These are phyloP conservation scores for Sipha flava DNA, from an alignment of 1,140 invertebrate species.

Conservation along the genomic window DNA sequence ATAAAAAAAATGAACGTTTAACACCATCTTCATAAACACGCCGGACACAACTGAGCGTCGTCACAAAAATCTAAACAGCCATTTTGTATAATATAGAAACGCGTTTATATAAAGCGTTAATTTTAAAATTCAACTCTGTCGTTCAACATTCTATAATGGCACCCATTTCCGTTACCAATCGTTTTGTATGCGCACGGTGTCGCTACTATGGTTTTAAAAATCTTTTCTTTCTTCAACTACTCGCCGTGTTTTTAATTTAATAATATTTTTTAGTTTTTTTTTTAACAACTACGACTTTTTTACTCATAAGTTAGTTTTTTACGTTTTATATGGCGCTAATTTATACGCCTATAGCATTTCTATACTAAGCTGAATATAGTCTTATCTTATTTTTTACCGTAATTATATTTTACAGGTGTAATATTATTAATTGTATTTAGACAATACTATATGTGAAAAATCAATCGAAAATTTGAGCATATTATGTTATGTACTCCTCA, in stretches of 20 bases:
- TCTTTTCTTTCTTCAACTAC: not conserved
- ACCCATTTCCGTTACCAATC: conserved; percentile 21
- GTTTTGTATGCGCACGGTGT: conserved; percentile 8
- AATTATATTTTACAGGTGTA: too few species aligned
- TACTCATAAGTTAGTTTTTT: too few species aligned
- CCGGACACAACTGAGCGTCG: not conserved
- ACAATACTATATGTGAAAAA: too few species aligned
- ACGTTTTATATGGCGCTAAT: too few species aligned
- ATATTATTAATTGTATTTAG: too few species aligned
- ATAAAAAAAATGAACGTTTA: not conserved
- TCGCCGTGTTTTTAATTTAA: not conserved
- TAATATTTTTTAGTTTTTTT: not conserved
- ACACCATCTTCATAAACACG: not conserved
- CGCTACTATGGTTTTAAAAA: not conserved
- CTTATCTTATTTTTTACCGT: too few species aligned
- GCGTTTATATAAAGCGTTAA: conserved; percentile 28
- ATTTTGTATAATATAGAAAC: not conserved
- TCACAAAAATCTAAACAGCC: not conserved
- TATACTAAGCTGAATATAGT: too few species aligned
- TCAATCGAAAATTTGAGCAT: too few species aligned
- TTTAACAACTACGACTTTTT: not conserved
- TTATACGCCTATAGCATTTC: too few species aligned
- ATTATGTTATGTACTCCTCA: too few species aligned
- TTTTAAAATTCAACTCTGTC: conserved; percentile 32
- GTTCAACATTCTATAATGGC: conserved; percentile 29